Conservation (phyloP, 2,797 vertebrate genomes). For the Phalanger gymnotis region DNA sequence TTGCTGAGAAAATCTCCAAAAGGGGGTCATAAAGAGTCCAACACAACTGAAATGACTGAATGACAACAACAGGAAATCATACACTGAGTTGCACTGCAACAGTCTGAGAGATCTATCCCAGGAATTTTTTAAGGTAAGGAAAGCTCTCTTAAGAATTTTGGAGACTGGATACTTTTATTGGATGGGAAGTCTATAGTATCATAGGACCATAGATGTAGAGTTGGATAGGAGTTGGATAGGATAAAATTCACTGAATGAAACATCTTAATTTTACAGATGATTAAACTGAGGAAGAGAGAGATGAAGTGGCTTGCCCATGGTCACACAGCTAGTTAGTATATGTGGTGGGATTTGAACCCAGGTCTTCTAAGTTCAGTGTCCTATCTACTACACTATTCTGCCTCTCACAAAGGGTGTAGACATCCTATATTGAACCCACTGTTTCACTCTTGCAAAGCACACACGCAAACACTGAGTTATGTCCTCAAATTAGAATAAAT, state of each 20-base stretch:
- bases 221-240: not conserved
- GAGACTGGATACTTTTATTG: not conserved
- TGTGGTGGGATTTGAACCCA: not conserved
- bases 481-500: not conserved
- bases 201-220: not conserved
- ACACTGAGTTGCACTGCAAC: not conserved
- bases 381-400: not conserved
- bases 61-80: not conserved
- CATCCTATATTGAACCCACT: not conserved
- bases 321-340: not conserved
- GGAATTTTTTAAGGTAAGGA: not conserved
- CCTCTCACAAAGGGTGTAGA: not conserved
- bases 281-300: not conserved
- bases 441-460: not conserved
- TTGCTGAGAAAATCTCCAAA: not conserved
- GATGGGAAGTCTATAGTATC: not conserved
- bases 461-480: not conserved
- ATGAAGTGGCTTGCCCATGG: not conserved
- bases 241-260: not conserved
- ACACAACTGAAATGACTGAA: not conserved
- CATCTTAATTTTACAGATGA: not conserved
- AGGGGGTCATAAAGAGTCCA: not conserved
- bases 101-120: not conserved
- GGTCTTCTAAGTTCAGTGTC: not conserved
- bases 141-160: not conserved